A percentile compares a stretch with the other conserved stretches of the same genome.
Evolutionary conservation across 2,113 vertebrate species (phyloP).

Genomic region (Penelope pileata): DNA sequence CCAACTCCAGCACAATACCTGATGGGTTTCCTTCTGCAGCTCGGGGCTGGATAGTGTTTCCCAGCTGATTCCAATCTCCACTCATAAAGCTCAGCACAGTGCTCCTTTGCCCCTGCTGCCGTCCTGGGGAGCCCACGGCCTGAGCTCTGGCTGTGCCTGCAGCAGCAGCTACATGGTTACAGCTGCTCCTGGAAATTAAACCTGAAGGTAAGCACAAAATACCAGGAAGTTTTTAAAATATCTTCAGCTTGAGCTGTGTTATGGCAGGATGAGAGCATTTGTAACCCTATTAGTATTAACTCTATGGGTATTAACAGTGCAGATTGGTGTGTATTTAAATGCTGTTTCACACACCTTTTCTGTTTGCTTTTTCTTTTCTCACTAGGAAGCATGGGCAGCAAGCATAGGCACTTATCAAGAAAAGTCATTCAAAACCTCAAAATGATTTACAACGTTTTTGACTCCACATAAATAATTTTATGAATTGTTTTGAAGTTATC

Average conservation of each 20-base stretch:
- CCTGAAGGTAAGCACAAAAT: neutral
- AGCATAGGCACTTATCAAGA: neutral
- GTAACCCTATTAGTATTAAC: no score
- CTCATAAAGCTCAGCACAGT: neutral
- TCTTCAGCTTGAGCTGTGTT: neutral
- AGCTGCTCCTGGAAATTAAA: neutral
- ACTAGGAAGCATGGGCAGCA: neutral
- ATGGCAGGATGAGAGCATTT: neutral
- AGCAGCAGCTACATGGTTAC: neutral
- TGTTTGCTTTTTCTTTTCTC: no score
- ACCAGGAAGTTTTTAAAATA: neutral
- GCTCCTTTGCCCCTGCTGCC: neutral
- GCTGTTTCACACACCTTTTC: no score
- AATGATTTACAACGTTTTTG: neutral
- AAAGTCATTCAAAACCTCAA: neutral
- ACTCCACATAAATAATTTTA: neutral
- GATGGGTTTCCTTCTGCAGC: slow-evolving; percentile 7
- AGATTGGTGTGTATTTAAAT: neutral
- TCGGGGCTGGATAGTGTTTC: neutral
- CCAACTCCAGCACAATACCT: neutral
- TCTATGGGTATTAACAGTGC: neutral
- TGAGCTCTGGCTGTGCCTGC: neutral
- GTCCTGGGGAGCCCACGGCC: neutral
- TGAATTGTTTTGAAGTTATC: neutral
- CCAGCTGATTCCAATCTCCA: neutral